Conservation (phyloP, 2,113 vertebrate genomes). For the Petroica traversi region DNA sequence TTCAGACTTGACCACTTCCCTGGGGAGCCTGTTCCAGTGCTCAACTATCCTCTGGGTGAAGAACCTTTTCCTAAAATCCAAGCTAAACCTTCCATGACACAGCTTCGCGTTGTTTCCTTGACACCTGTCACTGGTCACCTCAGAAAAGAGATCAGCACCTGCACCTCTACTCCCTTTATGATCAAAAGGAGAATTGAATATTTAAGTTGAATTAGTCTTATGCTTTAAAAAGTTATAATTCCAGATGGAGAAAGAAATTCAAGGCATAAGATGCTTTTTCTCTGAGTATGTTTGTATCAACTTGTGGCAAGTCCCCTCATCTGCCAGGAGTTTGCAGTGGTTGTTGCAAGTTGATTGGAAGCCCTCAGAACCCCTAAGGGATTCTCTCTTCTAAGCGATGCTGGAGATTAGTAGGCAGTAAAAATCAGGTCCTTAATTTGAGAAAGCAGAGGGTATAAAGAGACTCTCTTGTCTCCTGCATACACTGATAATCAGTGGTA, state of each 20-base stretch:
- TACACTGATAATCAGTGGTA: background rate
- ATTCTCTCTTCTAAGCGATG: background rate
- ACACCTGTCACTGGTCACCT: background rate
- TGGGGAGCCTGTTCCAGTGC: background rate
- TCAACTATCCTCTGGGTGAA: background rate
- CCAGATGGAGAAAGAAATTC: background rate
- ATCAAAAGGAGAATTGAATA: background rate
- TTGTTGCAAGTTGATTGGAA: background rate
- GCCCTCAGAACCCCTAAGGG: background rate
- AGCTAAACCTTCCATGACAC: too few species aligned
- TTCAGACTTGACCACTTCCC: background rate
- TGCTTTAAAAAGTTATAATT: background rate
- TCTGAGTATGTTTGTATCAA: background rate
- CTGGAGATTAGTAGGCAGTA: background rate
- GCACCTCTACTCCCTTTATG: background rate
- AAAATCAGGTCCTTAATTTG: background rate
- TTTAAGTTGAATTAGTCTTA: background rate
- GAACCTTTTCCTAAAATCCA: background rate
- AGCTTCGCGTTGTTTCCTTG: background rate
- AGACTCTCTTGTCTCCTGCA: background rate
- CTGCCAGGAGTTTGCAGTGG: background rate
- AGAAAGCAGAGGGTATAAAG: background rate
- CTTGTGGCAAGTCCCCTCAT: background rate
- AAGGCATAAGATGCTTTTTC: background rate
- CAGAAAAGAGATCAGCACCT: too few species aligned